phyloP scores from a whole-genome alignment of 2,113 vertebrate species.

The Tachuris rubrigastra region DNA sequence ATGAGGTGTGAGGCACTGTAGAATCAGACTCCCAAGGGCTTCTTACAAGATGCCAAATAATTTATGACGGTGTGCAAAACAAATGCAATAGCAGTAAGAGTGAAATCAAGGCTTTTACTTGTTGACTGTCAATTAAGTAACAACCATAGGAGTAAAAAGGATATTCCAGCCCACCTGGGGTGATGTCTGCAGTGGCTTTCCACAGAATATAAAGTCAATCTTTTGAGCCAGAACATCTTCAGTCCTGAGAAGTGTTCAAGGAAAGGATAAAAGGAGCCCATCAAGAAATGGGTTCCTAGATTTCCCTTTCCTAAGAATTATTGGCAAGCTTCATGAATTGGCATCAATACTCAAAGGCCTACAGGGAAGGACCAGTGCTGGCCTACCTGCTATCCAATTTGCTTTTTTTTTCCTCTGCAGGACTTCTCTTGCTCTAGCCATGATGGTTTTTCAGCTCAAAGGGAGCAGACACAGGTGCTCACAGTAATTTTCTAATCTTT shows the following conservation, averaged over 20 bases:
- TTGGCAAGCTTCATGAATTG: background rate
- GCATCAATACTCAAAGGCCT: background rate
- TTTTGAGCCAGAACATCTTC: background rate
- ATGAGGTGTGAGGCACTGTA: background rate
- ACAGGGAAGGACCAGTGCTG: background rate
- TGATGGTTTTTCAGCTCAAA: background rate
- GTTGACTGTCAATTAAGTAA: background rate
- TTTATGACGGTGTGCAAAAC: background rate
- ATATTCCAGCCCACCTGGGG: background rate
- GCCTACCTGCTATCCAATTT: background rate
- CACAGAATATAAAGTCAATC: background rate
- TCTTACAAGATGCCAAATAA: background rate
- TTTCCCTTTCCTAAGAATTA: background rate
- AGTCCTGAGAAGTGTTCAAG: background rate
- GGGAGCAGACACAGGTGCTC: accelerated
- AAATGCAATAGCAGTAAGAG: background rate
- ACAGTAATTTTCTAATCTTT: background rate
- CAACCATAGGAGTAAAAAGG: background rate
- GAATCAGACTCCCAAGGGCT: background rate
- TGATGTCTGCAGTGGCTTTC: background rate
- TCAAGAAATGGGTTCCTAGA: background rate
- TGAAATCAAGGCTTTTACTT: background rate
- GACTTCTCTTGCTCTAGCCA: background rate
- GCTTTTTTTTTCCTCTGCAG: background rate
- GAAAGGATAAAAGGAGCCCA: background rate